Evolutionary conservation across 2,888 invertebrate genomes (phyloP).

Genomic region (Conomelus anceps): DNA sequence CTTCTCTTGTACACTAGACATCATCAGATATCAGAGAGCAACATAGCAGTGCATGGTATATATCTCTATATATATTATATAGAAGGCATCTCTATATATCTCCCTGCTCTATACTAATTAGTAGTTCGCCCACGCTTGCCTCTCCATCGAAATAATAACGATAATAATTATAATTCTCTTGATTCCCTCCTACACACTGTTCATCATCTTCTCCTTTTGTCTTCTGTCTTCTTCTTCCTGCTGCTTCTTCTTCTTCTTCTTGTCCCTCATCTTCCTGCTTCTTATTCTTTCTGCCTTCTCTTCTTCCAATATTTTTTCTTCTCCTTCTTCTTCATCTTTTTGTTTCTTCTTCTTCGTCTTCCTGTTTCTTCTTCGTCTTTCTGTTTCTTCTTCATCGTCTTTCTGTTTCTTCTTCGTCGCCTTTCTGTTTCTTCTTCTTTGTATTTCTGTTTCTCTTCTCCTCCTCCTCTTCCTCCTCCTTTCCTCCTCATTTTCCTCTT

Average conservation of each 20-base stretch:
- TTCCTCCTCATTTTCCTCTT: background rate
- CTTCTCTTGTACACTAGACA: no score
- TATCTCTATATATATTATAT: no score
- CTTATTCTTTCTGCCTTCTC: background rate
- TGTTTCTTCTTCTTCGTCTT: background rate
- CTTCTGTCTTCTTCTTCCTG: background rate
- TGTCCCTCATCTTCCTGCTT: constrained; percentile 10
- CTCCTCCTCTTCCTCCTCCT: background rate
- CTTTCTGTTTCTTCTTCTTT: background rate
- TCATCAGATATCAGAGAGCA: no score
- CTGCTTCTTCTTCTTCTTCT: constrained; percentile 9
- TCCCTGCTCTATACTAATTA: background rate
- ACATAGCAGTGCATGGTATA: no score
- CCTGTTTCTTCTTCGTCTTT: background rate
- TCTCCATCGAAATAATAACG: background rate
- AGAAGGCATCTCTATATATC: no score
- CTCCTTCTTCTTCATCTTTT: background rate
- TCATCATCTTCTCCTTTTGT: background rate
- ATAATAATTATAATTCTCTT: background rate
- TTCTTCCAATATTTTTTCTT: background rate
- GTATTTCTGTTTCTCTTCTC: background rate
- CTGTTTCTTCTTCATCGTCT: constrained; percentile 13
- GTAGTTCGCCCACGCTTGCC: background rate
- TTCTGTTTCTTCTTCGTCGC: constrained; percentile 7
- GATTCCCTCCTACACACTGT: background rate